Conservation (phyloP, 2,113 vertebrate species). For the Himantopus leucocephalus region DNA sequence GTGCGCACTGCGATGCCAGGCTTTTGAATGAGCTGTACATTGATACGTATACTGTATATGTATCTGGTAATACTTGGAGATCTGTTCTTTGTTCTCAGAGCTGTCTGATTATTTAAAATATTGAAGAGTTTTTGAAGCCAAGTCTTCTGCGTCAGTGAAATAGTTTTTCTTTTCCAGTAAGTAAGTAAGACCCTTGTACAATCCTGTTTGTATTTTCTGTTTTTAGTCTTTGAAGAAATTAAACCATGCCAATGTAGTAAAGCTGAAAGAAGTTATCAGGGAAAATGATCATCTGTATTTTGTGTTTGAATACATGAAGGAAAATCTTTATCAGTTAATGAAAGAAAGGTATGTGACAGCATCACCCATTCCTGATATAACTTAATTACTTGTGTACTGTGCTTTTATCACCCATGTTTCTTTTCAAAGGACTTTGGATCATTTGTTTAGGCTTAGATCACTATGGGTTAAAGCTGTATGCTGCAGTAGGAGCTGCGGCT, state of each 20-base stretch:
- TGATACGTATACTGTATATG: neutral
- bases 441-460: neutral
- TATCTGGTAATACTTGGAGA: neutral
- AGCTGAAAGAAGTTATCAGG: slow-evolving; percentile 85
- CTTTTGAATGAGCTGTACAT: neutral
- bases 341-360: slow-evolving; percentile 79
- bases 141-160: neutral
- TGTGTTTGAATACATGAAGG: slow-evolving; percentile 87
- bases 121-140: neutral
- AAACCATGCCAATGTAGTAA: slow-evolving; percentile 83
- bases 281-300: slow-evolving; percentile 86
- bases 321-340: slow-evolving; percentile 86
- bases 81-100: neutral
- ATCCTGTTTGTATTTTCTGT: slow-evolving; percentile 16
- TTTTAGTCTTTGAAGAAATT: slow-evolving; percentile 85
- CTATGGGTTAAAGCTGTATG: neutral
- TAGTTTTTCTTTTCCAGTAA: neutral
- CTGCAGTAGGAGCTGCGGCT: neutral
- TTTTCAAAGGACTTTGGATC: neutral
- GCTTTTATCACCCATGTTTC: neutral
- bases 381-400: neutral
- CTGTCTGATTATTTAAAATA: neutral
- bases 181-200: neutral
- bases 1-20: neutral
- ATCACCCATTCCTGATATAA: neutral